phyloP scores from a whole-genome alignment of 2,888 invertebrate species.

The Lepidochrysops patricia region DNA sequence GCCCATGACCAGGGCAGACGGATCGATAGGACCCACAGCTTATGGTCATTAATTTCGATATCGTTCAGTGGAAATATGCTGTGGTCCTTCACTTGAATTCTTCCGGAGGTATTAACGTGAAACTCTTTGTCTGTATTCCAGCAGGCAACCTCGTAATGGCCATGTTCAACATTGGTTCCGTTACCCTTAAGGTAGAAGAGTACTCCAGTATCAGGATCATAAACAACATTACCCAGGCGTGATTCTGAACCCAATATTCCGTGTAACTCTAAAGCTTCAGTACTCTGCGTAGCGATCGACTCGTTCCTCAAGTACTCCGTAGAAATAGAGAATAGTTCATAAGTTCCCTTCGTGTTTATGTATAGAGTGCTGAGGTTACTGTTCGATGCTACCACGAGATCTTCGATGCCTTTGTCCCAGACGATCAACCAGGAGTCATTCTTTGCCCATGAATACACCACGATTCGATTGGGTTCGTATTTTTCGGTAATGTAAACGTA shows the following conservation, averaged over 20 bases:
- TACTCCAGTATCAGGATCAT: conserved; percentile 81
- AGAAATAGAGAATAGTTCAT: conserved; percentile 83
- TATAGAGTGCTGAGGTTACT: conserved; percentile 83
- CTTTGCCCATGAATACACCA: conserved; percentile 84
- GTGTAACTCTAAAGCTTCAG: conserved; percentile 78
- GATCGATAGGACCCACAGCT: conserved; percentile 84
- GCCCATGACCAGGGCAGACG: conserved; percentile 79
- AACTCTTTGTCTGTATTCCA: conserved; percentile 82
- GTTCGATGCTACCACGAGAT: conserved; percentile 79
- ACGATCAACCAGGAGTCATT: conserved; percentile 83
- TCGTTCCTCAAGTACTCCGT: conserved; percentile 79
- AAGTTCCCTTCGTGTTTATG: conserved; percentile 86
- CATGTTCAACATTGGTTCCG: conserved; percentile 49
- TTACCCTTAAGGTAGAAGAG: conserved; percentile 84
- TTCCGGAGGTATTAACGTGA: conserved; percentile 79
- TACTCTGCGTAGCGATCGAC: conserved; percentile 69
- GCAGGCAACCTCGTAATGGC: conserved; percentile 79
- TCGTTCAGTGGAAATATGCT: conserved; percentile 87
- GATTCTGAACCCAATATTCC: conserved; percentile 82
- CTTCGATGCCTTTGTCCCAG: conserved; percentile 86
- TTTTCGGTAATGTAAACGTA: conserved; percentile 83
- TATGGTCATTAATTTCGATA: conserved; percentile 83
- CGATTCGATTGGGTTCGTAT: conserved; percentile 77
- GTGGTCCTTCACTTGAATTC: conserved; percentile 81
- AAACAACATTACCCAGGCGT: conserved; percentile 82